Percentiles rank a stretch among this genome's conserved stretches.
These are phyloP conservation scores for Turritopsis dohrnii DNA, from an alignment of 30 jellyfish, hydroid and myxozoan species.

Conservation along the genomic window DNA sequence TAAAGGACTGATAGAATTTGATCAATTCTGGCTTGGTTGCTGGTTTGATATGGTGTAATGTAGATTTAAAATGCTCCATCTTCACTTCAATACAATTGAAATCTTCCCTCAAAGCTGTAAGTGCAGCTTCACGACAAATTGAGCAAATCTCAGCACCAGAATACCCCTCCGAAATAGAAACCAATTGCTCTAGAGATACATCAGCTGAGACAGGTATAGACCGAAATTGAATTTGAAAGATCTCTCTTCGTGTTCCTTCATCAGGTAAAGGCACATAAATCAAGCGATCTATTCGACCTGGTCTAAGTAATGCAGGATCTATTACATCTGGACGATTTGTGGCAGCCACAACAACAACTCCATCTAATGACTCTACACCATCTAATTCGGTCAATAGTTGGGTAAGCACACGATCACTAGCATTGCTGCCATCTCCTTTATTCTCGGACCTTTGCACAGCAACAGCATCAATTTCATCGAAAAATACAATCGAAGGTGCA, in stretches of 20 bases:
- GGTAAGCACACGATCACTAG: conserved; percentile 79
- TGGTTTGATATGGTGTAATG: conserved; percentile 52
- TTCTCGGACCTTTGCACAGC: conserved; percentile 52
- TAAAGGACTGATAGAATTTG: conserved; percentile 39
- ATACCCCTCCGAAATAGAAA: conserved; percentile 51
- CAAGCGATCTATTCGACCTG: conserved; percentile 93
- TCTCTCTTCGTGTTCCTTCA: conserved; percentile 61
- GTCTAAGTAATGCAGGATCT: conserved; percentile 90
- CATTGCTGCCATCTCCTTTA: conserved; percentile 28
- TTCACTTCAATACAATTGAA: conserved; percentile 42
- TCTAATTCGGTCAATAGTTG: conserved; percentile 92
- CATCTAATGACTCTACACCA: conserved; percentile 83
- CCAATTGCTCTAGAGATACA: conserved; percentile 41
- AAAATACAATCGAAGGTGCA: conserved; percentile 81
- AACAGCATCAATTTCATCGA: conserved; percentile 97
- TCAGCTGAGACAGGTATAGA: conserved; percentile 74
- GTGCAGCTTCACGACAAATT: conserved; percentile 89
- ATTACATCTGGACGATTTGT: conserved; percentile 87
- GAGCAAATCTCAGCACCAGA: conserved; percentile 98
- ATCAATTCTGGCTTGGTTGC: conserved; percentile 39
- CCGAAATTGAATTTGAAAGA: conserved; percentile 68
- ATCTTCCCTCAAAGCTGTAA: conserved; percentile 61
- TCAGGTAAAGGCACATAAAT: conserved; percentile 88
- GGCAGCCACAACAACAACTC: conserved; percentile 89
- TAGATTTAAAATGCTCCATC: conserved; percentile 37